Conservation (phyloP, 2,113 vertebrate species). For the Sceloporus tristichus region DNA sequence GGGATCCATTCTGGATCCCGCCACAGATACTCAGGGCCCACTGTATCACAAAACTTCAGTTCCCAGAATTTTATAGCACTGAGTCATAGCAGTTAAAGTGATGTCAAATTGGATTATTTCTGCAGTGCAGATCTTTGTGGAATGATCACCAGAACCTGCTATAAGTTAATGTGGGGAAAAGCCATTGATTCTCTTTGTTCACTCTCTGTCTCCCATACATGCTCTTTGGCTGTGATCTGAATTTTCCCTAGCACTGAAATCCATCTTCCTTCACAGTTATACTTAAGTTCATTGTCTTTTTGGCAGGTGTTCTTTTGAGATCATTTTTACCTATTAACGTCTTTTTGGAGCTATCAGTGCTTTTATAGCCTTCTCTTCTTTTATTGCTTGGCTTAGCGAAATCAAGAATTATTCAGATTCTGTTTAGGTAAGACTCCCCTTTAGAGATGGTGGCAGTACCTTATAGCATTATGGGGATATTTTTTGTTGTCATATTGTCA, state of each 20-base stretch:
- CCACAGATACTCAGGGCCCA: too few species aligned
- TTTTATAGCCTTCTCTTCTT: conserved; percentile 64
- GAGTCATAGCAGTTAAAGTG: too few species aligned
- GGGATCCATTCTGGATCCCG: too few species aligned
- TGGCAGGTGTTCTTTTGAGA: conserved; percentile 72
- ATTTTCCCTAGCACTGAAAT: conserved; percentile 58
- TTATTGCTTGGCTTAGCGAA: conserved; percentile 34
- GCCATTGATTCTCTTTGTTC: conserved; percentile 28
- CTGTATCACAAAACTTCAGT: too few species aligned
- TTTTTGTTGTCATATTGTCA: background rate
- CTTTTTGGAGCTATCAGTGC: conserved; percentile 55
- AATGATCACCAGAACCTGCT: background rate
- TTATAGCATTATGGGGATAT: background rate
- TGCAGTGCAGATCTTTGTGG: background rate
- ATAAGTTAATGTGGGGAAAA: conserved; percentile 44
- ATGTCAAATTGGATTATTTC: background rate
- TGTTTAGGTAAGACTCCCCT: conserved; percentile 37
- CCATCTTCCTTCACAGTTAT: conserved; percentile 66
- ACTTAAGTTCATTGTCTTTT: conserved; percentile 68
- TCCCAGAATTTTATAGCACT: too few species aligned
- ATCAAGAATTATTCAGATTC: conserved; percentile 57
- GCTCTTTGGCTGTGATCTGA: conserved; percentile 49
- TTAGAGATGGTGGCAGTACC: background rate
- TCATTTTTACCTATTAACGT: conserved; percentile 67
- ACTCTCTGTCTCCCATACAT: conserved; percentile 37